phyloP scores from a whole-genome alignment of 2,113 vertebrate genomes.

The Embiotoca jacksoni region DNA sequence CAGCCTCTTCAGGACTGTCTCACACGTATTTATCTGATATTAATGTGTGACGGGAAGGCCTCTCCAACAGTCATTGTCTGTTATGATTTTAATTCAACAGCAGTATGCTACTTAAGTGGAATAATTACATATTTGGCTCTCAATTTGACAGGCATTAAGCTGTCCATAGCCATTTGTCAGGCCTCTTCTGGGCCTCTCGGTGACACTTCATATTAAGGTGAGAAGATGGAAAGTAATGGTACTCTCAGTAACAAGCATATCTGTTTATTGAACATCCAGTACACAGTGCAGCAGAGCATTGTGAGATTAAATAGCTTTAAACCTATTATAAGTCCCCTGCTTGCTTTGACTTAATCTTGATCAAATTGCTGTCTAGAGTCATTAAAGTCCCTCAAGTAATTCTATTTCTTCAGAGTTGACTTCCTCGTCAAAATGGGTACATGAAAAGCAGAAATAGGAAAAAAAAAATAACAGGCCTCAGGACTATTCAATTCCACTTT shows the following conservation, averaged over 20 bases:
- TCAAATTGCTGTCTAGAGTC: constrained; percentile 83
- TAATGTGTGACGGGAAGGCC: constrained; percentile 41
- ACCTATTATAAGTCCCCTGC: constrained; percentile 78
- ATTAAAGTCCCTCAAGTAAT: constrained; percentile 82
- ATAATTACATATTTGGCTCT: constrained; percentile 77
- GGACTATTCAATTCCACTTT: constrained; percentile 13
- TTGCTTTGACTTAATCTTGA: constrained; percentile 86
- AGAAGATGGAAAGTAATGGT: constrained; percentile 27
- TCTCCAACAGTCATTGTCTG: constrained; percentile 35
- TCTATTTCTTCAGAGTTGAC: constrained; percentile 60
- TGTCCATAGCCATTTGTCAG: constrained; percentile 56
- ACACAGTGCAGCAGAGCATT: constrained; percentile 62
- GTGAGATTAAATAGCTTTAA: constrained; percentile 82
- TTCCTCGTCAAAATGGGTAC: constrained; percentile 54
- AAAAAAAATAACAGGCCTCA: background rate
- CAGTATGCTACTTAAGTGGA: constrained; percentile 60
- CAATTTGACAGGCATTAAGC: constrained; percentile 53
- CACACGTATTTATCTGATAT: constrained; percentile 46
- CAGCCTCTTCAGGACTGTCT: constrained; percentile 18
- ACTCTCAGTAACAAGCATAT: constrained; percentile 42
- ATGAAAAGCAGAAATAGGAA: constrained; percentile 29
- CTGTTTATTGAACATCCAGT: constrained; percentile 53
- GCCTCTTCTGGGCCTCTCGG: constrained; percentile 10
- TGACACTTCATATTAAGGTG: constrained; percentile 36
- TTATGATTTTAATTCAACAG: constrained; percentile 51